Evolutionary conservation across 2,797 vertebrate species (phyloP).

Genomic region (Rhynchonycteris naso): DNA sequence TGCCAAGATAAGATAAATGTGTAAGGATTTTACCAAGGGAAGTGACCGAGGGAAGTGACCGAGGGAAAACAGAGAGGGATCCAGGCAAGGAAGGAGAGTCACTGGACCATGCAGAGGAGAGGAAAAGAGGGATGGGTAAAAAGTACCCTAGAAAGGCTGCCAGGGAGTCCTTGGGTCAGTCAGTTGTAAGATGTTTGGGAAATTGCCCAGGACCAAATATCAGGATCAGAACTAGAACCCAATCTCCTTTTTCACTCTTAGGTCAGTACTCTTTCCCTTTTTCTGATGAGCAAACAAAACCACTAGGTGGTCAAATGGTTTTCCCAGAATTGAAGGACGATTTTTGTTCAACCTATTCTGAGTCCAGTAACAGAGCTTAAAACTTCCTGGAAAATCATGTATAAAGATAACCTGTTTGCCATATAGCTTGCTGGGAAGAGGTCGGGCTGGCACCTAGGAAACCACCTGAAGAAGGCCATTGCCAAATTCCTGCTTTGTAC

Average conservation of each 20-base stretch:
- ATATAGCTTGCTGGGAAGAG: slow-evolving; percentile 40
- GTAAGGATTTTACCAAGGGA: background rate
- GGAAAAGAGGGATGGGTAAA: background rate
- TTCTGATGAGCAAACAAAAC: background rate
- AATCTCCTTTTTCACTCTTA: background rate
- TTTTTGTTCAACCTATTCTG: background rate
- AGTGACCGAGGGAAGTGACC: background rate
- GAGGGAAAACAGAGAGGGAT: background rate
- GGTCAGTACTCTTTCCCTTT: background rate
- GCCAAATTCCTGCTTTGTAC: slow-evolving; percentile 9
- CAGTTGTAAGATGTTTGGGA: background rate
- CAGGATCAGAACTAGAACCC: background rate
- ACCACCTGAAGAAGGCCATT: background rate
- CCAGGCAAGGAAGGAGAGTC: background rate
- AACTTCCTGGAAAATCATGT: slow-evolving; percentile 53
- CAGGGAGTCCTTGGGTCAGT: background rate
- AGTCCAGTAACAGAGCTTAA: slow-evolving; percentile 32
- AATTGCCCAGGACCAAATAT: background rate
- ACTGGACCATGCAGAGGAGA: background rate
- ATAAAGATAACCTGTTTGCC: slow-evolving; percentile 48
- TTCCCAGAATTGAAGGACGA: slow-evolving; percentile 57
- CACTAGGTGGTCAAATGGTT: slow-evolving; percentile 2
- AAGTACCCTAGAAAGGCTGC: background rate
- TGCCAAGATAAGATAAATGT: background rate
- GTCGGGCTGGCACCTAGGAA: slow-evolving; percentile 32